phyloP scores from a whole-genome alignment of 2,888 invertebrate species.

The Linnaemya tessellans region DNA sequence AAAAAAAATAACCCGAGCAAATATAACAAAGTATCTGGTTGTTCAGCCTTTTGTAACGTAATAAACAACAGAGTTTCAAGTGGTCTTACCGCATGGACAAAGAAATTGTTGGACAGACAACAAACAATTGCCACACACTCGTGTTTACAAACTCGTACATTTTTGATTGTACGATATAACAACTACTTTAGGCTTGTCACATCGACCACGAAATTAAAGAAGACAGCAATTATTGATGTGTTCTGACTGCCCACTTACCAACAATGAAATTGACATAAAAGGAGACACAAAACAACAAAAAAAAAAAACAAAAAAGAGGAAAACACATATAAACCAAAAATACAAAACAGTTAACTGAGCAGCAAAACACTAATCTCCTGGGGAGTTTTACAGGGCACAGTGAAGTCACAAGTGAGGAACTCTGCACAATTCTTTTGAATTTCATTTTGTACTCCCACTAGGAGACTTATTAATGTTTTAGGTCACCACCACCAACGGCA shows the following conservation, averaged over 20 bases:
- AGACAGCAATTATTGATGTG: constrained; percentile 55
- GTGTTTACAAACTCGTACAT: neutral
- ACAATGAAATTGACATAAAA: neutral
- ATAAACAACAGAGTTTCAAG: constrained; percentile 50
- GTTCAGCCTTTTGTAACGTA: constrained; percentile 20
- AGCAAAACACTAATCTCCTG: constrained; percentile 64
- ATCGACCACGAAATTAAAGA: constrained; percentile 70
- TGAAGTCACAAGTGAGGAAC: constrained; percentile 11
- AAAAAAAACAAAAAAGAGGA: constrained; percentile 14
- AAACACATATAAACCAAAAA: constrained; percentile 50
- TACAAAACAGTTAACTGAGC: constrained; percentile 58
- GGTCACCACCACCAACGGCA: neutral
- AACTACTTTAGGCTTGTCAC: constrained; percentile 67
- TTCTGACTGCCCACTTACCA: neutral
- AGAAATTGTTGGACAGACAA: constrained; percentile 26
- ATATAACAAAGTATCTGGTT: neutral
- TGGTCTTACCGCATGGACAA: constrained; percentile 40
- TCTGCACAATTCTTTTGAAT: constrained; percentile 9
- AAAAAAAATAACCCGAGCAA: neutral
- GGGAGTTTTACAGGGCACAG: constrained; percentile 27
- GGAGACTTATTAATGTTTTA: constrained; percentile 19
- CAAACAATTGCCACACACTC: constrained; percentile 28
- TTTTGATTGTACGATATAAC: constrained; percentile 12
- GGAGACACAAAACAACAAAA: constrained; percentile 1
- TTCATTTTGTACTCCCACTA: neutral